Evolutionary conservation across 2,888 invertebrate genomes (phyloP).

Genomic region (Prosopocoilus inquinatus): DNA sequence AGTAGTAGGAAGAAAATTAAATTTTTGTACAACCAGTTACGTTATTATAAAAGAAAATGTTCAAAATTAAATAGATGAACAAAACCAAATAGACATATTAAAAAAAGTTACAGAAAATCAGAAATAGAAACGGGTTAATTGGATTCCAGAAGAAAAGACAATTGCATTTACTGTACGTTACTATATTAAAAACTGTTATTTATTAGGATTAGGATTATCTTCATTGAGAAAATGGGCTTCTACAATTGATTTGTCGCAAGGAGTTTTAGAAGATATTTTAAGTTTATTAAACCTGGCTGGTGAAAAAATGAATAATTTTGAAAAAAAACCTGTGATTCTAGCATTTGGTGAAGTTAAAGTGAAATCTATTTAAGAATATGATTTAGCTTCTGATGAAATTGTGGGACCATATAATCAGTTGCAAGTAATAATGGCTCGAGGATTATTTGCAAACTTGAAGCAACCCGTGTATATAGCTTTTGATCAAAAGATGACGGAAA

Average conservation of each 20-base stretch:
- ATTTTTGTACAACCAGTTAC: not conserved
- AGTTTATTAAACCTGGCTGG: constrained; percentile 21
- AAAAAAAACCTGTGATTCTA: constrained; percentile 23
- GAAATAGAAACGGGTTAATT: not conserved
- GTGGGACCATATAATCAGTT: constrained; percentile 31
- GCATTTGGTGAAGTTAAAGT: constrained; percentile 31
- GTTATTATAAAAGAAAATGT: not conserved
- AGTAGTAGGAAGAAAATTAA: not conserved
- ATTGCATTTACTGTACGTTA: constrained; percentile 26
- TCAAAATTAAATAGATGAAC: not conserved
- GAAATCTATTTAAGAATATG: constrained; percentile 23
- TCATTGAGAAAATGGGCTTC: constrained; percentile 29
- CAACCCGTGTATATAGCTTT: constrained; percentile 33
- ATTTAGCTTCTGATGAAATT: constrained; percentile 29
- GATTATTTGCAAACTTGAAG: constrained; percentile 31
- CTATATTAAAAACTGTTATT: constrained; percentile 23
- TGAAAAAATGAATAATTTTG: constrained; percentile 10
- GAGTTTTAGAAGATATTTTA: constrained; percentile 13
- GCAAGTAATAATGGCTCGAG: constrained; percentile 32
- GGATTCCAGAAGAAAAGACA: constrained; percentile 3
- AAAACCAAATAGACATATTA: not conserved
- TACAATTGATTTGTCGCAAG: constrained; percentile 25
- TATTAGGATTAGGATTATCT: constrained; percentile 23
- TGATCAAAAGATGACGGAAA: constrained; percentile 36
- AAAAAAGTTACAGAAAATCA: not conserved